Percentiles rank a stretch among this genome's conserved stretches.
Evolutionary conservation across 2,888 invertebrate species (phyloP).

Genomic region (Tanypteryx hageni): DNA sequence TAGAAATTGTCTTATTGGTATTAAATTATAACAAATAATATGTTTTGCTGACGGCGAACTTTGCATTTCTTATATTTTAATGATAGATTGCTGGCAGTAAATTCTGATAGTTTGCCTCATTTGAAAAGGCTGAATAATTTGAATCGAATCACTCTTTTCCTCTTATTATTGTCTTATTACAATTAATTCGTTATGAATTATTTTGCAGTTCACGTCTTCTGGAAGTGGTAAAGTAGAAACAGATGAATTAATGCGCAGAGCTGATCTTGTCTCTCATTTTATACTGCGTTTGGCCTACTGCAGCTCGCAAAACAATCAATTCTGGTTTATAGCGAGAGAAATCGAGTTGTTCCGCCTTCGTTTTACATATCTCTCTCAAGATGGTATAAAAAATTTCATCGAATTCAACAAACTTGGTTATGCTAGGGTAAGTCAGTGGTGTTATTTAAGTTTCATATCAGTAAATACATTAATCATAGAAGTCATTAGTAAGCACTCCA

Average conservation of each 20-base stretch:
- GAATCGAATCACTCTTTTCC: neutral
- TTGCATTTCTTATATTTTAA: neutral
- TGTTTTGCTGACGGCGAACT: neutral
- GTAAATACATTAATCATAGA: neutral
- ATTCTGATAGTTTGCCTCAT: neutral
- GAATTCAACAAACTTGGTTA: constrained; percentile 83
- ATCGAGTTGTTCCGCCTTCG: constrained; percentile 91
- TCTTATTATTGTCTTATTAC: neutral
- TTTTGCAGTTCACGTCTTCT: constrained; percentile 79
- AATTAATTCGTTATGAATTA: constrained; percentile 66
- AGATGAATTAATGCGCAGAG: constrained; percentile 82
- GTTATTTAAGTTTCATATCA: constrained; percentile 4
- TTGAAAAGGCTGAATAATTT: neutral
- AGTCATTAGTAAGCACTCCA: constrained; percentile 22
- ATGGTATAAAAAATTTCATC: constrained; percentile 83
- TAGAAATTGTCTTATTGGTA: neutral
- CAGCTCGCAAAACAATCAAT: constrained; percentile 84
- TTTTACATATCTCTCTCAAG: constrained; percentile 81
- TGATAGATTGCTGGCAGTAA: neutral
- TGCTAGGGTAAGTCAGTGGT: constrained; percentile 74
- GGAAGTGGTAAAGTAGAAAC: constrained; percentile 77
- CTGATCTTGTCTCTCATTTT: constrained; percentile 95
- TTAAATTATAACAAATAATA: neutral
- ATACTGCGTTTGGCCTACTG: constrained; percentile 95
- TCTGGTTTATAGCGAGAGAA: constrained; percentile 94